Evolutionary conservation across 1,140 invertebrate genomes (phyloP), one percentile per base, ranked within the genome.

Genomic region (Ephestia elutella): DNA sequence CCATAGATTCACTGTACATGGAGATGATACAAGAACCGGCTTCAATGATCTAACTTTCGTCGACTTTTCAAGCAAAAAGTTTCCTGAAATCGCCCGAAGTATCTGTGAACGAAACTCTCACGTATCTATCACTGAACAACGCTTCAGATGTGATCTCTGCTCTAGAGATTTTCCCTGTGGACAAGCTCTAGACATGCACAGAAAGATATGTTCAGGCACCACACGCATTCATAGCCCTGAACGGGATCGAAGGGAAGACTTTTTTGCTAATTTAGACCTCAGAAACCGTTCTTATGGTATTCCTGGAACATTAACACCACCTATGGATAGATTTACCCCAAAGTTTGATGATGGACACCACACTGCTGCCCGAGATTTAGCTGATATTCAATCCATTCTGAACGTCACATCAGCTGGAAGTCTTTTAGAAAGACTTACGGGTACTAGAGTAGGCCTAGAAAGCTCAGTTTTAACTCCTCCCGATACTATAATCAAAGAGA

Each of bases 311-410:
- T 78, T 90, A 76, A 92, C 84, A n/a, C 85, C 86, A 13, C 83
- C 86, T 5, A 82, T 84, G 79, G 82, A 84, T 50, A 75, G 76
- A 65, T 88, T 86, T 49, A 74, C 83, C 5, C 65, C 83, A 0
- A 87, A 88, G 56, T 86, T 77, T 28, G 80, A 89, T 10, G 83
- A 88, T 58, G 67, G 64, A 15, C 82, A 82, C 59, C 60, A 78
- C 9, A 63, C 68, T 68, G 80, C 91, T 54, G 90, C 90, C 9
- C 93, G 92, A 76, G 93, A 96, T 71, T 82, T 96, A 53, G 95
- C 95, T n/a, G 95, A 96, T 66, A 96, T 96, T 20, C 93, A 94
- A 68, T 94, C 94, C 2, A 96, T 96, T 54, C 89, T 96, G 20
- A 93, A 93, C 0, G 92, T 95, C 30, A 94, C 94, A 11, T 92